phyloP scores from a whole-genome alignment of 1,140 invertebrate genomes.

The Drosophila nigrodunni region DNA sequence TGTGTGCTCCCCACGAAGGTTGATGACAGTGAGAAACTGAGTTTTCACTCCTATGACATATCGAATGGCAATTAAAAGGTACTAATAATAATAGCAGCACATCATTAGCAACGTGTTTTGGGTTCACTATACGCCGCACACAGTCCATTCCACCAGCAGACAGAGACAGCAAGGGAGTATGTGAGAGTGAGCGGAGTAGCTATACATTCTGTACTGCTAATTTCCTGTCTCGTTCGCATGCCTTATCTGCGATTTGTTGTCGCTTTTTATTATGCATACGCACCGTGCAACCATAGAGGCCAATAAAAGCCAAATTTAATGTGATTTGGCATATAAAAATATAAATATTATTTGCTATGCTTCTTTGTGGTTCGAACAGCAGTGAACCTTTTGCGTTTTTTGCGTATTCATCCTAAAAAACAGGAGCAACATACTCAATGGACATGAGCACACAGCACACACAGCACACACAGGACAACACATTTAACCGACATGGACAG shows the following conservation, averaged over 20 bases:
- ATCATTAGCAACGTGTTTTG: conserved; percentile 51
- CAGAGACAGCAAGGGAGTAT: not conserved
- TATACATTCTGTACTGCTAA: conserved; percentile 48
- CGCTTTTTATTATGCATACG: conserved; percentile 80
- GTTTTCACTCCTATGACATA: conserved; percentile 51
- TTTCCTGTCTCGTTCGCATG: conserved; percentile 77
- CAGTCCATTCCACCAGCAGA: conserved; percentile 6
- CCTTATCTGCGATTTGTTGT: conserved; percentile 69
- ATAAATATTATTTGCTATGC: conserved; percentile 72
- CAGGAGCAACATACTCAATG: conserved; percentile 46
- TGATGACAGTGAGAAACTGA: conserved; percentile 62
- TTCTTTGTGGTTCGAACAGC: conserved; percentile 48
- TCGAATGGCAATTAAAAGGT: conserved; percentile 79
- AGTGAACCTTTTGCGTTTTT: conserved; percentile 41
- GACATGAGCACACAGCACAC: conserved; percentile 4
- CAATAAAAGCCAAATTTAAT: conserved; percentile 79
- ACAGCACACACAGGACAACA: conserved; percentile 28
- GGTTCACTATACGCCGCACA: conserved; percentile 51
- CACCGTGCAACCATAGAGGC: conserved; percentile 44
- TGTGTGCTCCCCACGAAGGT: conserved; percentile 40
- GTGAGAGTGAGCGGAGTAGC: not conserved
- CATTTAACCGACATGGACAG: conserved; percentile 53
- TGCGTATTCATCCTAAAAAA: not conserved
- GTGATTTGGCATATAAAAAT: conserved; percentile 79
- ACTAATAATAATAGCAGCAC: conserved; percentile 41